Evolutionary conservation across 2,113 vertebrate genomes (phyloP), one percentile per base, ranked within the genome.

Genomic region (Oncorhynchus keta): DNA sequence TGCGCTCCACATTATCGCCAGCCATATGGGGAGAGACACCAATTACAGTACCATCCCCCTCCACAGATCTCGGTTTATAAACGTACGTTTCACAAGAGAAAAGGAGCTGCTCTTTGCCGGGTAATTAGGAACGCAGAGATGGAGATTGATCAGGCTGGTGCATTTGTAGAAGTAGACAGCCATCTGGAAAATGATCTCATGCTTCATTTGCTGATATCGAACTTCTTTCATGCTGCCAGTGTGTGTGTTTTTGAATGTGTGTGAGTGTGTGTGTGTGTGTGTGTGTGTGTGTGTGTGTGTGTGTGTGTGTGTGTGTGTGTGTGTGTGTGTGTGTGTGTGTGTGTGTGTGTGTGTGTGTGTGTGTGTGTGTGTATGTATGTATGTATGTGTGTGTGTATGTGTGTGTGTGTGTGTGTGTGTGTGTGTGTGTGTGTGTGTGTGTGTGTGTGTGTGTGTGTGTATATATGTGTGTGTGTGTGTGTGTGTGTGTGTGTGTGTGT

Each of bases 181-280:
- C 88, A 84, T 92, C 88, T 92, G 90, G 90, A 91, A 91, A 87
- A 91, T 89, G 84, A 92, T 88, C 86, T 90, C 89, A 91, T 86
- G 88, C 87, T 86, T 90, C 84, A 85, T 92, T 92, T 92, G 86
- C 77, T 84, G 81, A 87, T 87, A 85, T 62, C 14, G 68, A 83
- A 66, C 49, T 69, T 84, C 72, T 85, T 85, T 89, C 59, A 83
- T 81, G 75, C 78, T 80, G 77, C 20, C 66, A 1, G 3, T 65
- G 79, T 14, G 62, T 48, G 51, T 71, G 48, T 9, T 7, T 74
- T 55, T 18, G 75, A n/a, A 8, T 28, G 32, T 4, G 71, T 45
- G 70, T 70, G 3, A 6, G 1, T 39, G 26, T 26, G 2, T 1
- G 51, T 16, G 26, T 68, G 66, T 59, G 74, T 78, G 65, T 71